Evolutionary conservation across 2,888 invertebrate genomes (phyloP).

Genomic region (Pilophorus perplexus): DNA sequence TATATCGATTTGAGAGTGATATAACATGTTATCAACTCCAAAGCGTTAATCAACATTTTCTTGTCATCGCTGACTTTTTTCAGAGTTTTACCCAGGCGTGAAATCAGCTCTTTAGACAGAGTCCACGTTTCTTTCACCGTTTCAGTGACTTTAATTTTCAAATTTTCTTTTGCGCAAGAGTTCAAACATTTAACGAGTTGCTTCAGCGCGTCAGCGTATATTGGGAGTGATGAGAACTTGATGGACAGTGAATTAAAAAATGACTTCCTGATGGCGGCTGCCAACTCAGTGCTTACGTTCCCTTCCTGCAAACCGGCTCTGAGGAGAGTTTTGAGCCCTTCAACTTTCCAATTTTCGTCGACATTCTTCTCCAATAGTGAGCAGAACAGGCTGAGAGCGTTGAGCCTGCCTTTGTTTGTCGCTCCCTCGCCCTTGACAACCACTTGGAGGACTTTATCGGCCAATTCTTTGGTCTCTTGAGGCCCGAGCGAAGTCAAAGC

Average conservation of each 20-base stretch:
- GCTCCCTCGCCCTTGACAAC: slow-evolving; percentile 1
- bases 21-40: slow-evolving; percentile 15
- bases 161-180: neutral
- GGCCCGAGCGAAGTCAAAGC: neutral
- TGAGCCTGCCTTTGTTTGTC: slow-evolving; percentile 27
- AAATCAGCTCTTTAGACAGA: slow-evolving; percentile 1
- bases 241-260: slow-evolving; percentile 29
- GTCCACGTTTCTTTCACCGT: slow-evolving; percentile 30
- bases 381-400: slow-evolving; percentile 24
- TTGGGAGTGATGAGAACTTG: slow-evolving; percentile 21
- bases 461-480: slow-evolving; percentile 7
- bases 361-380: neutral
- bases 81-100: slow-evolving; percentile 1
- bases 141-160: slow-evolving; percentile 20
- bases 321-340: slow-evolving; percentile 12
- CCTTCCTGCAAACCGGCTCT: slow-evolving; percentile 11
- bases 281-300: slow-evolving; percentile 14
- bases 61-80: neutral
- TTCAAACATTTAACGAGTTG: slow-evolving; percentile 18
- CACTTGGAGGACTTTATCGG: slow-evolving; percentile 12
- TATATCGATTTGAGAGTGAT: slow-evolving; percentile 21
- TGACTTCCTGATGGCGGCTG: slow-evolving; percentile 28
- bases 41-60: slow-evolving; percentile 11
- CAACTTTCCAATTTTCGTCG: slow-evolving; percentile 20
- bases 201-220: slow-evolving; percentile 11